Evolutionary conservation across 1,140 invertebrate species (phyloP), one percentile per base, ranked within the genome.

Genomic region (Trialeurodes vaporariorum): DNA sequence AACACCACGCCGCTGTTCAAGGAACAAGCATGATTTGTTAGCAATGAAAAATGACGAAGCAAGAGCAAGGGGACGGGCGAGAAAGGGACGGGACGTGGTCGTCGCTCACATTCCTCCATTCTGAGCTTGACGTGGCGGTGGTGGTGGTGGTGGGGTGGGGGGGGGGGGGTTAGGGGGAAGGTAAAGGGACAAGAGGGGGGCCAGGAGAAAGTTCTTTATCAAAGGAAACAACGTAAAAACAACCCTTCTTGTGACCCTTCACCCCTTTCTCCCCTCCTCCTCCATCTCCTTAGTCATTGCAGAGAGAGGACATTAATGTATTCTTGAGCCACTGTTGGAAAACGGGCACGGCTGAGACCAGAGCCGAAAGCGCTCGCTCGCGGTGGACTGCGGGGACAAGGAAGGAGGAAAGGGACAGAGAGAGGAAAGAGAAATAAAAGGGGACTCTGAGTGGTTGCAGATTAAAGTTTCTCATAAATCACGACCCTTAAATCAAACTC

Each of bases 401-500:
- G 34, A 17, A 49, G 5, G 34, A 49, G 34, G 17, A 49, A 49
- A 49, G 34, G 34, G 34, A 49, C 34, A 49, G 5, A 17, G 34
- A 5, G 34, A 49, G 17, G 34, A 49, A 49, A 17, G 34, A 49
- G 34, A 49, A 49, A 49, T 49, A 49, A 49, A 49, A 49, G 34
- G 34, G 34, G 34, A 49, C 34, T 49, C 34, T 49, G 34, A 49
- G 34, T 49, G 34, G 34, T 49, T 49, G 5, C 34, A 49, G 34
- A 49, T 49, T 49, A 49, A 49, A 49, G 34, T 49, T 49, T 49
- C 34, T 49, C 34, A 49, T 49, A 49, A 49, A 49, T 49, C 34
- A 49, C 34, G 17, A 49, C 34, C 34, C 34, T 49, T 49, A 49
- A 49, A 49, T 49, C 34, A 49, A 49, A 49, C 34, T 49, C 34